These are phyloP conservation scores for Phainopepla nitens DNA, from an alignment of 2,113 vertebrate genomes.

Conservation along the genomic window DNA sequence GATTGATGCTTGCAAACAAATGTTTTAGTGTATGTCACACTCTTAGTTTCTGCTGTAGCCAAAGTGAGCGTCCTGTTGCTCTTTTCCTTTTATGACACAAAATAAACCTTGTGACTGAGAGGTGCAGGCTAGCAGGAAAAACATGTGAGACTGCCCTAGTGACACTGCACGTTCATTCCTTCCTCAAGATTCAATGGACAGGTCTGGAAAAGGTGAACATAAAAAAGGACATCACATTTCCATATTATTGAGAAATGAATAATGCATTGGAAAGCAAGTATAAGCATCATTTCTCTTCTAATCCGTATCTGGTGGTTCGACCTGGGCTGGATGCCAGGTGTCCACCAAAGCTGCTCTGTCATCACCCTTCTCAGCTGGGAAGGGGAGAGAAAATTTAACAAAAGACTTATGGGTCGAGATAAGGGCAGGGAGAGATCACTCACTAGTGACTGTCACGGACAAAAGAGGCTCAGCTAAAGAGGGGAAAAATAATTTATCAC, in stretches of 20 bases:
- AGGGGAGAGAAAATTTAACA: background rate
- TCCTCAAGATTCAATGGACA: background rate
- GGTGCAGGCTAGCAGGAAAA: background rate
- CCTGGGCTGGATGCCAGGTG: background rate
- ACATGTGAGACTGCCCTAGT: background rate
- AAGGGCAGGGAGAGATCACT: background rate
- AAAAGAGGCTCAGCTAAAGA: background rate
- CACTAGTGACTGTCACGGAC: accelerated
- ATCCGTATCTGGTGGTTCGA: conserved; percentile 70
- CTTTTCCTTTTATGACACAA: background rate
- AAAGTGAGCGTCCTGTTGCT: background rate
- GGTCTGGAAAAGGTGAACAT: background rate
- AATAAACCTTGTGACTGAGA: background rate
- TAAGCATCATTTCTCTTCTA: conserved; percentile 61
- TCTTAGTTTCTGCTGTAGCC: background rate
- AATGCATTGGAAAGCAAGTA: conserved; percentile 60
- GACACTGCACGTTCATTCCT: background rate
- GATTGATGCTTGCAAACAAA: background rate
- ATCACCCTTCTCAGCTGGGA: background rate
- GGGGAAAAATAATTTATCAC: background rate
- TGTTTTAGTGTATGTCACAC: background rate
- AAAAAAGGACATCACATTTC: background rate
- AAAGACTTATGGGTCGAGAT: background rate
- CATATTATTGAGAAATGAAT: conserved; percentile 30
- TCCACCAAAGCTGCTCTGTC: background rate